phyloP scores from a whole-genome alignment of 2,888 invertebrate species.

The Dendrolimus houi region DNA sequence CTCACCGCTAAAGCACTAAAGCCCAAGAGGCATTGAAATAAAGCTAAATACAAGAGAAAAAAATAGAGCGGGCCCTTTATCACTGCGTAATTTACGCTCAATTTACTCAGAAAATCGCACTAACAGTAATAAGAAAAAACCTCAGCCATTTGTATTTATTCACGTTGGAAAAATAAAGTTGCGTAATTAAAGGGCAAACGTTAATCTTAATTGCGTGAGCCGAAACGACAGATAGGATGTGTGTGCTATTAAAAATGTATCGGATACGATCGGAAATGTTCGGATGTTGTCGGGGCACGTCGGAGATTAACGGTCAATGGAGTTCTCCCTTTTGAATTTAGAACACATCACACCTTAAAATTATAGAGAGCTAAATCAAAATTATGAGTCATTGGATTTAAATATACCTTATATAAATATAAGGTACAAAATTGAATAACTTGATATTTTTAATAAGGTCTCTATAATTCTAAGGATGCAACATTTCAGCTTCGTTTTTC shows the following conservation, averaged over 20 bases:
- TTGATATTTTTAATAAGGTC: no score
- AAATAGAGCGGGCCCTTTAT: not conserved
- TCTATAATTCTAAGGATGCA: no score
- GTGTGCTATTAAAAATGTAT: not conserved
- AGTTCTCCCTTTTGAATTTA: no score
- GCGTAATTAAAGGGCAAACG: slow-evolving; percentile 45
- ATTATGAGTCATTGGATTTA: no score
- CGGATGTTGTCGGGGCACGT: not conserved
- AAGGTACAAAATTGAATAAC: no score
- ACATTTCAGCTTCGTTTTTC: no score
- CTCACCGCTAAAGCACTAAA: no score
- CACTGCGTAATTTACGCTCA: not conserved
- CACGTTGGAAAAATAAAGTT: slow-evolving; percentile 27
- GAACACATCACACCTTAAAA: no score
- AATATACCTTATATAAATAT: no score
- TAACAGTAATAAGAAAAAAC: slow-evolving; percentile 13
- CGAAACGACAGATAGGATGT: not conserved
- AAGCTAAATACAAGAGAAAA: not conserved
- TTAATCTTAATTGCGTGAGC: slow-evolving; percentile 38
- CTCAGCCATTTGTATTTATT: slow-evolving; percentile 28
- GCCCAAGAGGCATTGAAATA: not conserved
- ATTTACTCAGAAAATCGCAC: slow-evolving; percentile 7
- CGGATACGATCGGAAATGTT: not conserved
- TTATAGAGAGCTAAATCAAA: no score
- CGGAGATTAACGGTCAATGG: no score